Evolutionary conservation across 2,888 invertebrate species (phyloP), one percentile per base, ranked within the genome.

Genomic region (Tinea pellionella): DNA sequence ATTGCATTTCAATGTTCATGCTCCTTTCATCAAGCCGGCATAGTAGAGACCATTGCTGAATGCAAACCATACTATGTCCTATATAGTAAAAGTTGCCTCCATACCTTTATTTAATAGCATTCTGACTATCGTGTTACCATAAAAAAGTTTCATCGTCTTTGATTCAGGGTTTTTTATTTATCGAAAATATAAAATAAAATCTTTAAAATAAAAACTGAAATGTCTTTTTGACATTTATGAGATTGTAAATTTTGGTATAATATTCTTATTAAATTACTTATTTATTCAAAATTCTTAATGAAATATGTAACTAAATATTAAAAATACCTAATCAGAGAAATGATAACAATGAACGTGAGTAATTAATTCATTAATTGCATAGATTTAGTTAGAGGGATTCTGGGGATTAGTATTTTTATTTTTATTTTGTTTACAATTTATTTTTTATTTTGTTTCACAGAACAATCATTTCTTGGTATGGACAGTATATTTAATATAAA

Each of bases 401-500:
- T n/a, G n/a, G n/a, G 37, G 37, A 12, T 37, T 37, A 37, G 9
- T 37, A 9, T 9, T 37, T 30, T 37, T 37, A 19, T 29, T 19
- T 55, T 55, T 19, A 9, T 24, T 19, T 55, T 55, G 29, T 55
- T 55, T 55, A 18, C 37, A 19, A 16, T 55, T 55, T 37, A 37
- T 37, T 37, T 37, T 12, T 37, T 55, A 12, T 55, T 18, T 24
- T 24, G 2, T 55, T 55, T 55, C 19, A 4, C 55, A 55, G 55
- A 55, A 18, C 24, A 12, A 12, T 55, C 11, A 2, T 47, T 18
- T 47, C 15, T 19, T 18, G 24, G 11, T 18, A 55, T 55, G 55
- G 55, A 55, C n/a, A 55, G 24, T 55, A 18, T 55, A 55, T 15
- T 55, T 12, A 29, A 29, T 60, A 73, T 86, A 42, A 80, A 78